phyloP scores from a whole-genome alignment of 2,888 invertebrate species.

The Microctonus hyperodae region DNA sequence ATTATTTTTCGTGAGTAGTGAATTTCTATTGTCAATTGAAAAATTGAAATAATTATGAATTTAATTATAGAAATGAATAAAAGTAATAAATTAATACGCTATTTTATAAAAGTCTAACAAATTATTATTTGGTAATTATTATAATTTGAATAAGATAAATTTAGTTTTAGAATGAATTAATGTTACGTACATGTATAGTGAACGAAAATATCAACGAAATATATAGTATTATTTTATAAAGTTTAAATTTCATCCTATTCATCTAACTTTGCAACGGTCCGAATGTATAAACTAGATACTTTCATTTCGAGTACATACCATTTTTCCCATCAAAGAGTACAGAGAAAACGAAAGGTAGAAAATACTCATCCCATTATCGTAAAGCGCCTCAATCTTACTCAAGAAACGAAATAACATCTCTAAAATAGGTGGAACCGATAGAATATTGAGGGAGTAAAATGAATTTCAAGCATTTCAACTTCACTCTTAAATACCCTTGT shows the following conservation, averaged over 20 bases:
- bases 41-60: neutral
- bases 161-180: no score
- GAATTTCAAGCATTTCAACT: conserved; percentile 30
- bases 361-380: conserved; percentile 34
- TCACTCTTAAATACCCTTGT: neutral
- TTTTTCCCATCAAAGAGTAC: conserved; percentile 27
- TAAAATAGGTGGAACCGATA: conserved; percentile 21
- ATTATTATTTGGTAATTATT: no score
- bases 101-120: no score
- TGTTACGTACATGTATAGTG: no score
- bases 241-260: neutral
- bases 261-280: neutral
- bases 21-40: neutral
- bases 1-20: neutral
- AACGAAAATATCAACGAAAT: neutral
- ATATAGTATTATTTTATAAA: neutral
- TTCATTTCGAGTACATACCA: conserved; percentile 33
- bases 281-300: conserved; percentile 32
- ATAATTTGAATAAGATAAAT: no score
- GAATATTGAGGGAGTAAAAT: conserved; percentile 22
- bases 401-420: conserved; percentile 27
- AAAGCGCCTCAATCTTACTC: conserved; percentile 21
- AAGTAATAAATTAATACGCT: no score
- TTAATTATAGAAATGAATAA: no score
- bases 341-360: neutral